phyloP scores from a whole-genome alignment of 2,113 vertebrate species.

The Brachionichthys hirsutus region DNA sequence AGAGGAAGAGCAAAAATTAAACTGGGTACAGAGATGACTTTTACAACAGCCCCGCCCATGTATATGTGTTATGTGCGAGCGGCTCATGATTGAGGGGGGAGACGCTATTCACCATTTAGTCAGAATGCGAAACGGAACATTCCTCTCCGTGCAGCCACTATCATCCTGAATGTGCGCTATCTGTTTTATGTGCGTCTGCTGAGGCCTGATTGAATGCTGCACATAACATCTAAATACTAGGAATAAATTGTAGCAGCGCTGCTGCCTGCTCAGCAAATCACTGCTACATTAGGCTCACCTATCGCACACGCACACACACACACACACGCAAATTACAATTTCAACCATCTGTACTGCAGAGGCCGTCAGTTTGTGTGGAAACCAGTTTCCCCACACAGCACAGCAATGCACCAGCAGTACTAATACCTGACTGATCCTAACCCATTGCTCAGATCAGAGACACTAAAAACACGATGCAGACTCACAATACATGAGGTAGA shows the following conservation, averaged over 20 bases:
- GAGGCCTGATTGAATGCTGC: slow-evolving; percentile 52
- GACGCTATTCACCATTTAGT: slow-evolving; percentile 43
- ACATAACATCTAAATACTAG: slow-evolving; percentile 67
- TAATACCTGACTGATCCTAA: slow-evolving; percentile 41
- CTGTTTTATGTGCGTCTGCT: slow-evolving; percentile 44
- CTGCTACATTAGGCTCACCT: slow-evolving; percentile 72
- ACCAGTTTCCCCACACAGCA: slow-evolving; percentile 25
- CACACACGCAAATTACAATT: slow-evolving; percentile 53
- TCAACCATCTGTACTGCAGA: slow-evolving; percentile 34
- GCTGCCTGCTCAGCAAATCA: slow-evolving; percentile 75
- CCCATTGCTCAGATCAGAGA: too few relatives aligned
- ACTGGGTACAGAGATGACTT: slow-evolving; percentile 74
- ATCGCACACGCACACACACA: slow-evolving; percentile 47
- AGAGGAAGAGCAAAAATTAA: slow-evolving; percentile 74
- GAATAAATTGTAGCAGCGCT: slow-evolving; percentile 67
- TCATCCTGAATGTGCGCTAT: slow-evolving; percentile 37
- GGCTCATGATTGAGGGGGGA: slow-evolving; percentile 27
- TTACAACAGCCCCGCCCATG: slow-evolving; percentile 61
- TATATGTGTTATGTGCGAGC: slow-evolving; percentile 34
- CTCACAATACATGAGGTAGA: too few relatives aligned
- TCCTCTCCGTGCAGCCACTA: slow-evolving; percentile 23
- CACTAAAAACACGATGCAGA: too few relatives aligned
- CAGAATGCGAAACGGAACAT: slow-evolving; percentile 38
- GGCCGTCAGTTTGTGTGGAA: slow-evolving; percentile 39
- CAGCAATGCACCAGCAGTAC: slow-evolving; percentile 31